These are phyloP conservation scores for Sebastiscus albofasciatus DNA, from an alignment of 2,797 vertebrate species.

Conservation along the genomic window DNA sequence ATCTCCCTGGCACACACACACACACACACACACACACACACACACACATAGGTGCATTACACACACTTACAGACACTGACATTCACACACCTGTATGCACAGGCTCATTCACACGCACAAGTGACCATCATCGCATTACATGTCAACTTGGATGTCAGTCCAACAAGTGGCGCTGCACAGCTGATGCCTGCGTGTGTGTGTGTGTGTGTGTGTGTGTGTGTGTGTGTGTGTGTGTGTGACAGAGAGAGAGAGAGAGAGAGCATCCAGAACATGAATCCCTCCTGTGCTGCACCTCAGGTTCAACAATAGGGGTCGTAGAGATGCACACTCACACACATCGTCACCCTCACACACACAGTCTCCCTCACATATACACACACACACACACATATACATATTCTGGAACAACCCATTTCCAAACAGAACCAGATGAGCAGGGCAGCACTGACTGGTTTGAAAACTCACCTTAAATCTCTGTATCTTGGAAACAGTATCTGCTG, in stretches of 20 bases:
- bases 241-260: background rate
- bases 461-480: conserved; percentile 71
- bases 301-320: conserved; percentile 68
- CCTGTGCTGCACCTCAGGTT: conserved; percentile 63
- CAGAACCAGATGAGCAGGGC: background rate
- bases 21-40: background rate
- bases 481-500: conserved; percentile 23
- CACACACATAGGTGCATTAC: background rate
- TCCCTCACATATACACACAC: background rate
- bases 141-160: conserved; percentile 43
- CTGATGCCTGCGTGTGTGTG: conserved; percentile 5
- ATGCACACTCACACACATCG: conserved; percentile 36
- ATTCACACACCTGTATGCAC: conserved; percentile 1
- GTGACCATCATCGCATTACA: conserved; percentile 21
- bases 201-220: background rate
- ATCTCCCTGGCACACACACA: conserved; percentile 1
- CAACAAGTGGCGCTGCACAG: conserved; percentile 59
- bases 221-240: background rate
- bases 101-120: background rate
- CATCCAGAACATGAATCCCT: conserved; percentile 37
- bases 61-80: background rate
- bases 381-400: background rate
- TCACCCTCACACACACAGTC: background rate
- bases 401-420: background rate
- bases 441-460: conserved; percentile 23